These are phyloP conservation scores for Corvus cornix DNA, from an alignment of 2,113 vertebrate genomes.

Conservation along the genomic window DNA sequence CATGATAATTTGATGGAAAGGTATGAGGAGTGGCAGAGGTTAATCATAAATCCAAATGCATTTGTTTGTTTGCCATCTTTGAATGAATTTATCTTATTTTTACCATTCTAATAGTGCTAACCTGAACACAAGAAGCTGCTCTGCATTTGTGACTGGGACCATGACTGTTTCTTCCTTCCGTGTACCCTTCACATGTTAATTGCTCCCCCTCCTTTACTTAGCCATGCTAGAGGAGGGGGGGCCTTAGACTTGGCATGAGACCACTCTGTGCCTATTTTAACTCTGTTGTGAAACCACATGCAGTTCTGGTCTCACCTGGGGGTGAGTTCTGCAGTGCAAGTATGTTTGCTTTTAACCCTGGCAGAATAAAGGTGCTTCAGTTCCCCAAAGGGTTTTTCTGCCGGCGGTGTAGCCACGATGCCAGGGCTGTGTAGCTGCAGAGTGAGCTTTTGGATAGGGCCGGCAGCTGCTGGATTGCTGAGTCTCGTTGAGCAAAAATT, in stretches of 20 bases:
- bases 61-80: neutral
- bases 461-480: neutral
- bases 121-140: neutral
- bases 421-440: neutral
- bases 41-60: neutral
- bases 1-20: neutral
- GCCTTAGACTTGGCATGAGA: neutral
- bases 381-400: neutral
- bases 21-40: neutral
- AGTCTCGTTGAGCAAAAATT: neutral
- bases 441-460: neutral
- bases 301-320: neutral
- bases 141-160: neutral
- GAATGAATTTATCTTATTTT: neutral
- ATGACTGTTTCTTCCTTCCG: neutral
- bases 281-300: neutral
- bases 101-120: neutral
- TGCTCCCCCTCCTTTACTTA: neutral
- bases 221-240: neutral
- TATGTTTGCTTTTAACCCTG: neutral
- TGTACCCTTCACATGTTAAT: neutral
- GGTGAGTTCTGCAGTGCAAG: neutral
- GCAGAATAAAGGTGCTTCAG: neutral
- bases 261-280: neutral
- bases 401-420: fast-evolving